Base-by-base conservation (phyloP, 1,140 invertebrate species). In the Drosophila kanapiae region DNA sequence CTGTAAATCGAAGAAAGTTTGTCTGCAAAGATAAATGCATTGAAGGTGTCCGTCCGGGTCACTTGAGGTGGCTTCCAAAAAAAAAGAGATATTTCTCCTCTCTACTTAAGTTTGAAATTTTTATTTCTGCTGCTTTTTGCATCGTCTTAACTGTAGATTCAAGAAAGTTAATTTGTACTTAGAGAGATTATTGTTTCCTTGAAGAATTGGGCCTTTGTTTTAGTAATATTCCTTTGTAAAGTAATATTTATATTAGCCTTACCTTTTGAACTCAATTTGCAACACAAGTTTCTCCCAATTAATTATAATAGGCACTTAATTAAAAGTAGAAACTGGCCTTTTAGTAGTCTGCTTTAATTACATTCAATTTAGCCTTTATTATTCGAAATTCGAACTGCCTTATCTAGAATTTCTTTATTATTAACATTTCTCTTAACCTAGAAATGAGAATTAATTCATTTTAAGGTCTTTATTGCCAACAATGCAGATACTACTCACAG, bases 1-100 rank as follows among this genome's bases (percentile, higher is more conserved):
- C 57, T 29, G 62, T 43, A 43, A 10, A 35, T 43, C 18, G 14
- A 60, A 43, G 62, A 64, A 64, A 64, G 62, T 64, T 27, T 3
- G 31, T 35, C 18, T 54, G 53, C 53, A 10, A 38, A 38, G 53
- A 38, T 54, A 54, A 54, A 54, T 54, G 51, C 51, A 54, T 14
- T 54, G 33, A 10, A 54, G 33, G 16, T n/a, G 51, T 54, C 13
- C 51, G 51, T 54, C 13, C 51, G 18, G 33, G 51, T 54, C 33
- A 54, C 33, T 23, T 23, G 18, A 47, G 45, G 13, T 47, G 45
- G 11, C 11, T 10, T 6, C 7, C 29, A 31, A 49, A 49, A 29
- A 10, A 6, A 35, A 42, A 13, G 16, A 38, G 16, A 6, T 37
- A 23, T 14, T 37, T 14, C 7, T 14, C 7, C 13, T n/a, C 7